These are phyloP conservation scores for Tetragnatha montana DNA, from an alignment of 2,888 invertebrate species.

Conservation along the genomic window DNA sequence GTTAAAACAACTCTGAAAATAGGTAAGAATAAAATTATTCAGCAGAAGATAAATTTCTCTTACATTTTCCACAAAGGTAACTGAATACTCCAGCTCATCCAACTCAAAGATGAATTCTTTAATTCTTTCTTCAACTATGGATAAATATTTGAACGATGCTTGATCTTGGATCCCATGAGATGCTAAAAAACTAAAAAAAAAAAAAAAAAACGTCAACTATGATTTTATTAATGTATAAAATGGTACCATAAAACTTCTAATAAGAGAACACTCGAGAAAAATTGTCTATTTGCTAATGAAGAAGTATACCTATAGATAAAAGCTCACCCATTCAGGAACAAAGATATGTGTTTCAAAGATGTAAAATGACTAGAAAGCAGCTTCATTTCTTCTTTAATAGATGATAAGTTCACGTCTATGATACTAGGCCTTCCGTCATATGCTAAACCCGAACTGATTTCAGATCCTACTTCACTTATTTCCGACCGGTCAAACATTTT, in stretches of 20 bases:
- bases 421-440: not conserved
- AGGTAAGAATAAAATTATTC: no score
- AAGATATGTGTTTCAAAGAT: constrained; percentile 39
- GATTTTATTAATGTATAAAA: not conserved
- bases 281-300: no score
- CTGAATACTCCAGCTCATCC: constrained; percentile 56
- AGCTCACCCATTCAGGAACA: constrained; percentile 33
- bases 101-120: constrained; percentile 37
- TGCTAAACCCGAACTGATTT: constrained; percentile 14
- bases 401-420: constrained; percentile 3
- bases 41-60: not conserved
- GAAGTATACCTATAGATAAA: not conserved
- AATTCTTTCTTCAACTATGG: constrained; percentile 9
- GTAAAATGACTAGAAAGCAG: constrained; percentile 30
- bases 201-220: not conserved
- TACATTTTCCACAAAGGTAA: constrained; percentile 59
- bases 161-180: constrained; percentile 23
- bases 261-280: not conserved
- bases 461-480: constrained; percentile 5
- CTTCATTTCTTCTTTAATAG: constrained; percentile 37
- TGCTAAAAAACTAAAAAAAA: constrained; percentile 18
- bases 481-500: constrained; percentile 2
- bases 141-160: not conserved
- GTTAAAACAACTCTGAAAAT: no score
- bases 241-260: not conserved